These are phyloP conservation scores for Montipora capricornis DNA, from an alignment of 64 coral and sea anemone species.

Conservation along the genomic window DNA sequence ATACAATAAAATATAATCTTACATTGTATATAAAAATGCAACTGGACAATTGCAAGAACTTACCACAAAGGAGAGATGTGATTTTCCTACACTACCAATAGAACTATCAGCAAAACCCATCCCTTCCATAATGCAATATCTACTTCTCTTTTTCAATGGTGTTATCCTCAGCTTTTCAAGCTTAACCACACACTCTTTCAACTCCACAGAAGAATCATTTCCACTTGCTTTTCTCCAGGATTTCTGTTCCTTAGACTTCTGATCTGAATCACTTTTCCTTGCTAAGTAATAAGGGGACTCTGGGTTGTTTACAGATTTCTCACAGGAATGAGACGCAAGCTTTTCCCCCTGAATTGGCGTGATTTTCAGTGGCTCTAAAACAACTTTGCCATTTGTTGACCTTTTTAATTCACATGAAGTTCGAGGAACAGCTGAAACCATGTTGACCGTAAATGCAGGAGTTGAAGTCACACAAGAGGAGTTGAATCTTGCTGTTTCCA, in stretches of 20 bases:
- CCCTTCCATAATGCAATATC: not conserved
- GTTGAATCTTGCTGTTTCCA: not conserved
- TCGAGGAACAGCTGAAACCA: not conserved
- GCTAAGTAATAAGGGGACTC: not conserved
- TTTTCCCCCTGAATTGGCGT: constrained; percentile 32
- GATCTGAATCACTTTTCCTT: not conserved
- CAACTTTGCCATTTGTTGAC: not conserved
- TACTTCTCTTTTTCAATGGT: constrained; percentile 47
- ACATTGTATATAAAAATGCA: too few relatives aligned
- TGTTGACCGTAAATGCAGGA: not conserved
- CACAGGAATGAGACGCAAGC: not conserved
- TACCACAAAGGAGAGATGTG: constrained; percentile 66
- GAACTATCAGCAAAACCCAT: not conserved
- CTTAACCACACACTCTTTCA: constrained; percentile 80
- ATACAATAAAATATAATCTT: too few relatives aligned
- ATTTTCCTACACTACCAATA: constrained; percentile 21
- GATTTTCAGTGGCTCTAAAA: constrained; percentile 10
- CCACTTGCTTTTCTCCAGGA: not conserved
- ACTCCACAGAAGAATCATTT: not conserved
- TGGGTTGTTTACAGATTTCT: not conserved
- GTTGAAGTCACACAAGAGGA: constrained; percentile 20
- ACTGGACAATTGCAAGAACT: not conserved
- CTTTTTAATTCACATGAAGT: not conserved
- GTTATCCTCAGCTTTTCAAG: constrained; percentile 78
- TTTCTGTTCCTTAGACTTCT: not conserved